These are phyloP conservation scores for Pelmatolapia mariae DNA, from an alignment of 2,113 vertebrate species.

Conservation along the genomic window DNA sequence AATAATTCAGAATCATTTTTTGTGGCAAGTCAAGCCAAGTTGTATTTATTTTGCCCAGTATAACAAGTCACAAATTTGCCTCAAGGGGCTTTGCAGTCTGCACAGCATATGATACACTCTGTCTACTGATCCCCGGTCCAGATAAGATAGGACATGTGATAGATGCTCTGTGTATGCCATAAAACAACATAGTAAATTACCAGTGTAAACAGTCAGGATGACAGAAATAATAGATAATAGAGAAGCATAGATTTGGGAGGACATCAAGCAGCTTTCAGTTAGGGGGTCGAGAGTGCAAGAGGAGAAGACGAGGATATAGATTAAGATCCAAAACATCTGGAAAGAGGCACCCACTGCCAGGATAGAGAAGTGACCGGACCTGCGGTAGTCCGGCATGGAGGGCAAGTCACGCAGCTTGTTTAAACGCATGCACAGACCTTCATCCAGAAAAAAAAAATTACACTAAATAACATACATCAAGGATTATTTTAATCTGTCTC, in stretches of 20 bases:
- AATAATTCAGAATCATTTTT: not conserved
- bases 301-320: not conserved
- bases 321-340: not conserved
- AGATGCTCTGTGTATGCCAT: not conserved
- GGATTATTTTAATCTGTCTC: not conserved
- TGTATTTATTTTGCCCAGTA: not conserved
- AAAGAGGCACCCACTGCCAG: not conserved
- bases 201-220: not conserved
- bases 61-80: not conserved
- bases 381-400: not conserved
- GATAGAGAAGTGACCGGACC: not conserved
- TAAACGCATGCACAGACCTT: not conserved
- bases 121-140: not conserved
- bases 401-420: not conserved
- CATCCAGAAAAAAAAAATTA: not conserved
- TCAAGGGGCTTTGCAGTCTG: not conserved
- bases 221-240: not conserved
- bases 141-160: not conserved
- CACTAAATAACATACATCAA: constrained; percentile 1
- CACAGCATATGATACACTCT: not conserved
- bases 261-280: not conserved
- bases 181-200: not conserved
- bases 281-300: not conserved
- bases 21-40: not conserved
- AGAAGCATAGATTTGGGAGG: not conserved